These are phyloP conservation scores for Lycia hirtaria DNA, from an alignment of 2,888 invertebrate genomes.

Conservation along the genomic window DNA sequence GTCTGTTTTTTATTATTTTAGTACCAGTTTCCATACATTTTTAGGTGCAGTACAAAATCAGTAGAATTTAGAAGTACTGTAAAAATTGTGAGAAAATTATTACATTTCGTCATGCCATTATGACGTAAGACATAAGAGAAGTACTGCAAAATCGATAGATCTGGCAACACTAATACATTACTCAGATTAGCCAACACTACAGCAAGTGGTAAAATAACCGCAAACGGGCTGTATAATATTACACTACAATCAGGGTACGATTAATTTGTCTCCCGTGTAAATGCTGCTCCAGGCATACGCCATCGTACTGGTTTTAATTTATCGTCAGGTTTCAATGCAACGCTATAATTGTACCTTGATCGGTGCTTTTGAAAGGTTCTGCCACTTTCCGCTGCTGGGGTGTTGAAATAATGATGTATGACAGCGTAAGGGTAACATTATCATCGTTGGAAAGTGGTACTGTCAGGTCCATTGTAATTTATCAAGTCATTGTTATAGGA, in stretches of 20 bases:
- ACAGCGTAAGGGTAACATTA: constrained; percentile 12
- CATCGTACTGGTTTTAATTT: constrained; percentile 33
- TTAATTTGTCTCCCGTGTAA: constrained; percentile 72
- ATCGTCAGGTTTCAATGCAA: constrained; percentile 36
- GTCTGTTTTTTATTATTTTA: too few relatives aligned
- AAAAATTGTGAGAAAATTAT: too few relatives aligned
- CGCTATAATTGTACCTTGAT: constrained; percentile 30
- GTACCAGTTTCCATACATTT: too few relatives aligned
- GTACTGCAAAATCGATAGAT: too few relatives aligned
- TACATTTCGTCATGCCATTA: too few relatives aligned
- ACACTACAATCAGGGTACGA: constrained; percentile 69
- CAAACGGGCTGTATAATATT: too few relatives aligned
- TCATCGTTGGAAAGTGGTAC: not conserved
- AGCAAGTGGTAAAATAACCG: too few relatives aligned
- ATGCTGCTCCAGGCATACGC: constrained; percentile 55
- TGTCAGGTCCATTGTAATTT: not conserved
- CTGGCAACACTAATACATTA: too few relatives aligned
- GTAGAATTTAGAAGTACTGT: too few relatives aligned
- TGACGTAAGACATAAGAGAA: too few relatives aligned
- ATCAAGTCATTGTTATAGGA: not conserved
- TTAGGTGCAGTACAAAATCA: too few relatives aligned
- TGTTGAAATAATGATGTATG: constrained; percentile 28
- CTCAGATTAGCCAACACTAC: too few relatives aligned
- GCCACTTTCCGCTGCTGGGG: constrained; percentile 1
- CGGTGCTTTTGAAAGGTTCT: constrained; percentile 24